Evolutionary conservation across 1,140 invertebrate species (phyloP).

Genomic region (Rhagoletis pomonella): DNA sequence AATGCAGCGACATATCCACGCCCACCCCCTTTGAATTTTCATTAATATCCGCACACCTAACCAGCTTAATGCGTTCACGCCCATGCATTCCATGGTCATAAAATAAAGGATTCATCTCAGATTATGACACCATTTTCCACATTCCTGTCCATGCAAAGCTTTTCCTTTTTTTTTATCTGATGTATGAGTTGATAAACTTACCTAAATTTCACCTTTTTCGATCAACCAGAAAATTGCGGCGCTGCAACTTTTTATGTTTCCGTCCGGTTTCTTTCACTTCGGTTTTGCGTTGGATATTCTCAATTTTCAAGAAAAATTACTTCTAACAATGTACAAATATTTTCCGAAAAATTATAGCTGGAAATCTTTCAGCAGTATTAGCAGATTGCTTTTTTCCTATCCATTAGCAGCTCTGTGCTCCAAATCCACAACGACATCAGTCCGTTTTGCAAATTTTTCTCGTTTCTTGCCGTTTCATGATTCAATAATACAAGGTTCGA

Average conservation of each 20-base stretch:
- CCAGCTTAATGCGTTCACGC: conserved; percentile 42
- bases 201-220: conserved; percentile 39
- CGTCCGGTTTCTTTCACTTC: conserved; percentile 7
- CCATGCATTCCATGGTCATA: conserved; percentile 33
- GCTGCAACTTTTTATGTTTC: neutral
- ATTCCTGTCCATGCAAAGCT: neutral
- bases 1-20: neutral
- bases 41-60: neutral
- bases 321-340: neutral
- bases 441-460: conserved; percentile 34
- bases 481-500: no score
- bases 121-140: neutral
- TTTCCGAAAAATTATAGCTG: neutral
- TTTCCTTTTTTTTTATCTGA: neutral
- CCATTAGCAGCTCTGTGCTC: neutral
- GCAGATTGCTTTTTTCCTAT: neutral
- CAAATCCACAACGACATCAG: conserved; percentile 27
- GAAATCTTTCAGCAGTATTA: neutral
- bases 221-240: conserved; percentile 35
- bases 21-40: neutral
- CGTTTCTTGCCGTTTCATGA: conserved; percentile 10
- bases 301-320: neutral
- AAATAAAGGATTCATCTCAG: neutral
- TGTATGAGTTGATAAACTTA: neutral
- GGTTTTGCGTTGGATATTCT: neutral